Conservation (phyloP, 2,888 invertebrate species). For the Drosophila gaucha region DNA sequence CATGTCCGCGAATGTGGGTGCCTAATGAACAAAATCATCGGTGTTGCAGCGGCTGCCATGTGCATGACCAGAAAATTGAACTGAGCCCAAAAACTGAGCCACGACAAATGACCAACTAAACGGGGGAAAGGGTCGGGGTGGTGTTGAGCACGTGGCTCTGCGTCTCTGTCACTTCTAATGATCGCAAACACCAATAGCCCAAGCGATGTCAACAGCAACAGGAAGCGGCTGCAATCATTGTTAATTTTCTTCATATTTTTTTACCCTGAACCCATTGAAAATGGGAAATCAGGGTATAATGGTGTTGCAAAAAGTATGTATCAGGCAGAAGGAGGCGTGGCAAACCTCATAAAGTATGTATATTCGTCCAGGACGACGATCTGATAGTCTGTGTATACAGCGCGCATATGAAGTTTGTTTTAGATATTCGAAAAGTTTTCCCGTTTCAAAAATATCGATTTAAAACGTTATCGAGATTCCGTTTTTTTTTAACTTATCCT, state of each 20-base stretch:
- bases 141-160: conserved; percentile 47
- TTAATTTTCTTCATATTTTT: conserved; percentile 32
- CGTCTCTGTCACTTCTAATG: conserved; percentile 71
- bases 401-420: too few species aligned
- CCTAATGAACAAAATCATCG: conserved; percentile 77
- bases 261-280: neutral
- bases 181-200: conserved; percentile 46
- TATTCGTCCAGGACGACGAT: too few species aligned
- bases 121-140: neutral
- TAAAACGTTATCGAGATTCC: too few species aligned
- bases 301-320: too few species aligned
- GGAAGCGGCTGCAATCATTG: conserved; percentile 26
- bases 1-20: conserved; percentile 66
- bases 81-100: conserved; percentile 67
- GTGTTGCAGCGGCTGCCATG: conserved; percentile 65
- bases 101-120: conserved; percentile 69
- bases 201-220: conserved; percentile 16
- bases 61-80: conserved; percentile 81
- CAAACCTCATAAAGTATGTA: too few species aligned
- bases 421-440: too few species aligned
- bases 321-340: too few species aligned
- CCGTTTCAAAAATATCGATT: too few species aligned
- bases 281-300: too few species aligned
- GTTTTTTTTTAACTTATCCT: too few species aligned
- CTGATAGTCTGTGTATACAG: too few species aligned